Conservation (phyloP, 2,888 invertebrate genomes). For the Achlya flavicornis region DNA sequence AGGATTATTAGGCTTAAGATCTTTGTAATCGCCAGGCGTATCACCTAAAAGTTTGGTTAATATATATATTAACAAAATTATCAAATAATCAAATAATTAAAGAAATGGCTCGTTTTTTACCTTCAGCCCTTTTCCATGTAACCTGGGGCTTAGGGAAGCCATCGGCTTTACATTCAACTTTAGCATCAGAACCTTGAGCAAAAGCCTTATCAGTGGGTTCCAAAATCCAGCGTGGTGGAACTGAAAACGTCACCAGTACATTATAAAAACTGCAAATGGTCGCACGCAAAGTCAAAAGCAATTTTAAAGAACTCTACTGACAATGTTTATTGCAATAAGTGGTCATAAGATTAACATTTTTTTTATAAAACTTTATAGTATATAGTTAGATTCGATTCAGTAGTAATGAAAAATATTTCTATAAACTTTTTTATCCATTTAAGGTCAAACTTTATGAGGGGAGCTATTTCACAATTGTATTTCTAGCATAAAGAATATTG, state of each 20-base stretch:
- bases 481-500: background rate
- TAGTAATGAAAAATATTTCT: background rate
- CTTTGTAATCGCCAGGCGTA: constrained; percentile 96
- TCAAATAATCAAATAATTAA: background rate
- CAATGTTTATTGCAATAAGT: background rate
- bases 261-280: constrained; percentile 39
- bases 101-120: constrained; percentile 73
- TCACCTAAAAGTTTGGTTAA: constrained; percentile 85
- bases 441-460: background rate
- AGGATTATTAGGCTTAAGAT: constrained; percentile 94
- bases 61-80: constrained; percentile 23
- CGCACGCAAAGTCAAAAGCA: background rate
- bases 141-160: constrained; percentile 97
- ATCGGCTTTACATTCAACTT: constrained; percentile 97
- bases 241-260: constrained; percentile 83
- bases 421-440: background rate
- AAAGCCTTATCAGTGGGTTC: constrained; percentile 98
- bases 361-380: background rate
- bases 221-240: constrained; percentile 97
- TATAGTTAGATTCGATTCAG: background rate
- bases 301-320: background rate
- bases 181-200: constrained; percentile 96
- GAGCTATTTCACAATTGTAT: background rate
- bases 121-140: constrained; percentile 97
- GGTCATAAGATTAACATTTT: background rate